Evolutionary conservation across 2,113 vertebrate genomes (phyloP).

Genomic region (Cavia porcellus): DNA sequence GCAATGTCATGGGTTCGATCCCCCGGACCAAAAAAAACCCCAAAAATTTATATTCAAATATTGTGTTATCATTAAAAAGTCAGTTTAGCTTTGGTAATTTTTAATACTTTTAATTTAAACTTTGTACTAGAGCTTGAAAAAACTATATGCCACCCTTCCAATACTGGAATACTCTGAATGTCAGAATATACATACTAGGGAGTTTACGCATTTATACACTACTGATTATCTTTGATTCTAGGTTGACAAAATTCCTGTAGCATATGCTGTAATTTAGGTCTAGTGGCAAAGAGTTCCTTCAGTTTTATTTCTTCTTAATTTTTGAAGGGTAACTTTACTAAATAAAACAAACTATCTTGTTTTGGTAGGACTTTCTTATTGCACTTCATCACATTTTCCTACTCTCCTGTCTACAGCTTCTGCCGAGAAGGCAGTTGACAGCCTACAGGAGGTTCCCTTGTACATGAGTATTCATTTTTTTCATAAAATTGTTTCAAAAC

Average conservation of each 20-base stretch:
- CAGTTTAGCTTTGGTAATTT: background rate
- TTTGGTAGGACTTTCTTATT: background rate
- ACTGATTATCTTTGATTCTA: background rate
- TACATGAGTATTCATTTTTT: background rate
- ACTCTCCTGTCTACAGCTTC: background rate
- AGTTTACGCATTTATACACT: background rate
- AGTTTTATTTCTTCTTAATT: background rate
- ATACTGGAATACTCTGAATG: background rate
- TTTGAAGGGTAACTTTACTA: background rate
- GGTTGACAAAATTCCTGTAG: background rate
- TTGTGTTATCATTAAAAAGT: background rate
- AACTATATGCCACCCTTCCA: background rate
- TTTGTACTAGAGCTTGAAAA: background rate
- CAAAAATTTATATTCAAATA: background rate
- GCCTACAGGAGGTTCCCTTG: background rate
- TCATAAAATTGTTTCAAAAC: background rate
- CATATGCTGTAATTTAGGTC: background rate
- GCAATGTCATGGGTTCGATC: too few relatives aligned
- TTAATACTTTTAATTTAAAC: background rate
- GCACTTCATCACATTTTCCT: background rate
- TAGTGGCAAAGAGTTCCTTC: background rate
- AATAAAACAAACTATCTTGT: background rate
- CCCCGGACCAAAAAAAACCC: too few relatives aligned
- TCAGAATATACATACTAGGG: background rate
- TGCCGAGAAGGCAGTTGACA: background rate